Base-by-base conservation (phyloP, 2,797 vertebrate species). In the Hemibagrus guttatus region DNA sequence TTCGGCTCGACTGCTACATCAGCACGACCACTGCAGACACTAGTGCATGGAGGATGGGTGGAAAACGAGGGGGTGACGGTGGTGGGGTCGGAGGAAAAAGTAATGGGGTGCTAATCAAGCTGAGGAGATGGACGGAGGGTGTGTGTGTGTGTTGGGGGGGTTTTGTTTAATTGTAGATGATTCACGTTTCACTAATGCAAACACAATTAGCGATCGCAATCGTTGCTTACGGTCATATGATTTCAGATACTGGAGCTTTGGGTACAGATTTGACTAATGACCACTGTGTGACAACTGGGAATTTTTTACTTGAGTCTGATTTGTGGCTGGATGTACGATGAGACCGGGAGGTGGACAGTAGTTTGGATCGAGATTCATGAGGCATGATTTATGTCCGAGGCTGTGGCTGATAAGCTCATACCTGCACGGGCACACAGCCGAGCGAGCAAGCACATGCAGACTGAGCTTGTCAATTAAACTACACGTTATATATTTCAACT, bases 151-250 rank as follows among this genome's bases (percentile, higher is more conserved):
- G 35, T 39, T 42, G 72, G 58, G 75, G 64, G 76, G 39, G 6
- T 26, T 28, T 2, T 59, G 75, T 85, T 90, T 72, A 88, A 88
- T 89, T 90, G 88, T 89, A 87, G 59, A 89, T 86, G 86, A 87
- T 80, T 26, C 87, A 84, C 52, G 52, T 69, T 35, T 28, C 71
- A 69, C 86, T 86, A 86, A 89, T 76, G 82, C 81, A 89, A 88
- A 87, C 69, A 64, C 68, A 71, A 59, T 90, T 88, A 88, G 75
- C 63, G 46, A 17, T 86, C 72, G 28, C 74, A 42, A 35, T 64
- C 17, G 35, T 56, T 83, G 87, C 35, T 83, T 82, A 79, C 58
- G 46, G 46, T 83, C 61, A 89, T 63, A 63, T 46, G 4, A 71
- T 21, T n/a, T n/a, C 21, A 5, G 68, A 75, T n/a, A 59, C 54